phyloP scores from a whole-genome alignment of 37 sponge, comb jelly and placozoan genomes.

The Haliclona indistincta region DNA sequence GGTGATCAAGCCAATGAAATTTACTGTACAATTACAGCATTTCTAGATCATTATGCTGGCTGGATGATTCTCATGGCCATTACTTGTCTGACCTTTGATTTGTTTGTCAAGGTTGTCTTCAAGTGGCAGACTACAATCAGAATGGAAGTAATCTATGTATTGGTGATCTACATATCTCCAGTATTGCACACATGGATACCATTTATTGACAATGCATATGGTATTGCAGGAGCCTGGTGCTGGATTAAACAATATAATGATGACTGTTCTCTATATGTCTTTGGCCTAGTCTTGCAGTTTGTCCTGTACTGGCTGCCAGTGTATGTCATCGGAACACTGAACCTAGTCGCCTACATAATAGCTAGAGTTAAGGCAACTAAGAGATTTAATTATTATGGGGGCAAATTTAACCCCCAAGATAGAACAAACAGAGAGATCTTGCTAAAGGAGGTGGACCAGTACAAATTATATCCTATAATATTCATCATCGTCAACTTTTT shows the following conservation, averaged over 20 bases:
- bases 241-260: slow-evolving; percentile 44
- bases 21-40: slow-evolving; percentile 33
- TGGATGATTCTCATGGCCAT: slow-evolving; percentile 44
- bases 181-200: slow-evolving; percentile 62
- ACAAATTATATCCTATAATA: slow-evolving; percentile 10
- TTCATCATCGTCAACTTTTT: slow-evolving; percentile 1
- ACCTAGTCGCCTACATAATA: slow-evolving; percentile 21
- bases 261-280: background rate
- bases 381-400: background rate
- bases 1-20: background rate
- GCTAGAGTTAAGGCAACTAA: background rate
- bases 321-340: slow-evolving; percentile 21
- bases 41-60: slow-evolving; percentile 31
- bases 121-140: background rate
- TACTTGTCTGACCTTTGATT: slow-evolving; percentile 44
- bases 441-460: slow-evolving; percentile 2
- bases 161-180: slow-evolving; percentile 36
- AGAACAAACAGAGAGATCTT: slow-evolving; percentile 11
- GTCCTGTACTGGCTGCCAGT: slow-evolving; percentile 54
- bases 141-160: slow-evolving; percentile 34
- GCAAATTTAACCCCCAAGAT: background rate
- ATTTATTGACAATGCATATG: slow-evolving; percentile 55
- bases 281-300: slow-evolving; percentile 33
- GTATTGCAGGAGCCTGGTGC: slow-evolving; percentile 64
- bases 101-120: slow-evolving; percentile 32